Evolutionary conservation across 1,140 invertebrate species (phyloP), one percentile per base, ranked within the genome.

Genomic region (Agrypnia vestita): DNA sequence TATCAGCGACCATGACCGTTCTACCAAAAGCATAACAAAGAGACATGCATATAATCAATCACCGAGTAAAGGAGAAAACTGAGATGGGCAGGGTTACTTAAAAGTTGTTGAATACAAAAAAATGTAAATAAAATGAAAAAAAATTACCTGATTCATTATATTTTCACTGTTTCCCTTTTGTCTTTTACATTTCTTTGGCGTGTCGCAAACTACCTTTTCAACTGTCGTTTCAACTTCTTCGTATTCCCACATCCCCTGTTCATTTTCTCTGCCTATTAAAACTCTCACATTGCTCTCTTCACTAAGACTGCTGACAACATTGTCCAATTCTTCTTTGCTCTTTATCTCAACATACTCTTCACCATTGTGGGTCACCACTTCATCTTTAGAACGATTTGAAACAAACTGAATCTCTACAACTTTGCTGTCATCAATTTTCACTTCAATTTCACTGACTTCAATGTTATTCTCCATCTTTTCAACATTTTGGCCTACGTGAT

Each of bases 181-280:
- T 51, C n/a, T 51, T 12, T 51, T 51, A 13, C 8, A 51, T 51
- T 51, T 51, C 8, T 13, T 51, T 51, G 49, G 49, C 11, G 8
- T 51, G 11, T 13, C 11, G 49, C 11, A 15, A 11, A 43, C 15
- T 19, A 13, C n/a, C 46, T 46, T 49, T 47, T 69, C 64, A 17
- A 69, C 46, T 1, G 64, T 69, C 4, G 64, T 69, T 69, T 69
- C 43, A 8, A 69, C 64, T 12, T 69, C 44, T 69, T 69, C 64
- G 17, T 69, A 69, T 17, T 69, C 64, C 64, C 64, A 69, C 8
- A 11, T 13, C 10, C 64, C 64, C 0, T 69, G n/a, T 4, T 49
- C 15, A 15, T 47, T 69, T 9, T 69, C 64, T 11, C 64, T 44
- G 3, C 64, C 64, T 1, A 69, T 69, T 21, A 47, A 49, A 11